Conservation (phyloP, 2,113 vertebrate species). For the Heteronetta atricapilla region DNA sequence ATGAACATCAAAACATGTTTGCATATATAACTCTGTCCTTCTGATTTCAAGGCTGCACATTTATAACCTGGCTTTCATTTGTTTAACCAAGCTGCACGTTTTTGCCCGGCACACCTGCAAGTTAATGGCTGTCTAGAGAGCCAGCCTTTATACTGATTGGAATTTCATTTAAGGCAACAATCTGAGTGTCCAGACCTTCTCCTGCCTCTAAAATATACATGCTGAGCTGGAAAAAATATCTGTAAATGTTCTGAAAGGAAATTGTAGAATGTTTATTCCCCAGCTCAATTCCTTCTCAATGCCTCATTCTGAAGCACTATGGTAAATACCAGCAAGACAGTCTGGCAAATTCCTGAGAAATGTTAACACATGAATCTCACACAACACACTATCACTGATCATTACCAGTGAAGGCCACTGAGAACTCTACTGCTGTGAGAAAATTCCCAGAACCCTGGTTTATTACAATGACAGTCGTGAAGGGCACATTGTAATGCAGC, state of each 20-base stretch:
- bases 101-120: conserved; percentile 46
- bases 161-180: conserved; percentile 64
- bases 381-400: neutral
- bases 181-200: neutral
- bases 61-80: conserved; percentile 6
- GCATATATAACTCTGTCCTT: neutral
- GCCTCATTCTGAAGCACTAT: neutral
- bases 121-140: conserved; percentile 46
- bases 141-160: conserved; percentile 17
- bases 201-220: conserved; percentile 41
- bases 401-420: neutral
- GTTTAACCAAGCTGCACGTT: neutral
- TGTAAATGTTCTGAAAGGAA: conserved; percentile 63
- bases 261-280: conserved; percentile 11
- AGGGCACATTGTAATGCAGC: neutral
- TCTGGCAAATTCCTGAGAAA: conserved; percentile 48
- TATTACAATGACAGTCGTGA: neutral
- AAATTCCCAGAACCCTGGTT: neutral
- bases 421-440: neutral
- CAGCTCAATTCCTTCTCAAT: neutral
- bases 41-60: neutral
- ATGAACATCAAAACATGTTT: neutral
- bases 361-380: neutral
- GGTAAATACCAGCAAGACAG: conserved; percentile 6
- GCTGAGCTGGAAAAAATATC: conserved; percentile 48